Base-by-base conservation (phyloP, 2,113 vertebrate genomes). In the Oxyruncus cristatus region DNA sequence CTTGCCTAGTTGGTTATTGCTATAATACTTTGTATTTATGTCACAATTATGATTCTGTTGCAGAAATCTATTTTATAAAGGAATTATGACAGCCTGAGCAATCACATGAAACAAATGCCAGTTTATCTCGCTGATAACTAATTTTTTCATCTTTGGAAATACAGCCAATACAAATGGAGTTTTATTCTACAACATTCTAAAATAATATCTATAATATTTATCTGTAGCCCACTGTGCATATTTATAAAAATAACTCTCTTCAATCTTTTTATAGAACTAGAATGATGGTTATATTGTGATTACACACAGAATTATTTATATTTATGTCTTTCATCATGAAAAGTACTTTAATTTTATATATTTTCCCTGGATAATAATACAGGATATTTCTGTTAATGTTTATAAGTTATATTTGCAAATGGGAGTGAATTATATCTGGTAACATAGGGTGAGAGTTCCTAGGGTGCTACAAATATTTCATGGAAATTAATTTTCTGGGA, bases 1-100 rank as follows among this genome's bases (percentile, higher is more conserved):
- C 88, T 88, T 88, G 83, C 74, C 91, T 96, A 44, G 53, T 75
- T 95, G 47, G 15, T 92, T 97, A 94, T 89, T 88, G 94, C 58
- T 86, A 88, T 92, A 92, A 89, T 95, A 66, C 35, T 92, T 97
- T 85, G 59, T 55, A 72, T 95, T 96, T 92, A 70, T 97, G 63
- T 92, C 96, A 91, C 42, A 96, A 71, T 95, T 96, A 92, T 71
- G 44, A 94, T 89, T 92, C 75, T 95, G 82, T 93, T 95, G 50
- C 44, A 93, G 89, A 93, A 96, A 58, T 97, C 67, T 94, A 35
- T 92, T 89, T 63, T 95, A 49, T 80, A 88, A 94, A 92, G 83
- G 89, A 92, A 66, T 67, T 95, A 28, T 86, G 79, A 30, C 55
- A 88, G 70, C 22, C 61, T 33, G 20, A 92, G 74, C 35, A 84